Percentiles rank a stretch among this genome's conserved stretches.
phyloP scores from a whole-genome alignment of 2,113 vertebrate species.

The Phrynocephalus versicolor region DNA sequence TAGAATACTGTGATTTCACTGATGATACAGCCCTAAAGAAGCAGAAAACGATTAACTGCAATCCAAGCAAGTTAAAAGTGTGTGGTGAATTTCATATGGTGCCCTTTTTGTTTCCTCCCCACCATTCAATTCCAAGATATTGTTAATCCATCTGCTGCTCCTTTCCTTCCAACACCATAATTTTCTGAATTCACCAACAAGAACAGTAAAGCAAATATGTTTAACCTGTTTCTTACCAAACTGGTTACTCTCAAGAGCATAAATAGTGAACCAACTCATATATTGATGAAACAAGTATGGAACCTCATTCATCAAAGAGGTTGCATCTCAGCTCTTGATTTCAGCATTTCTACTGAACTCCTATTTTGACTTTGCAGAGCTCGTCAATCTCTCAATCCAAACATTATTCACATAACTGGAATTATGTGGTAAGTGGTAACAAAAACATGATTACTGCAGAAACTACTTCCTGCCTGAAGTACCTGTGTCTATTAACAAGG shows the following conservation, averaged over 20 bases:
- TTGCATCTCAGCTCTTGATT: background rate
- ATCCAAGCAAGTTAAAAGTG: background rate
- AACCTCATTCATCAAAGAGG: background rate
- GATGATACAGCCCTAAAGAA: background rate
- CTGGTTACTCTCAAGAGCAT: background rate
- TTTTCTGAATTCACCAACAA: background rate
- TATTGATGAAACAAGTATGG: background rate
- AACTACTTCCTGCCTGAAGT: background rate
- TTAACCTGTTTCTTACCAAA: background rate
- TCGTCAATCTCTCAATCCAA: background rate
- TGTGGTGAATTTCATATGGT: background rate
- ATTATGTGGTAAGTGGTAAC: background rate
- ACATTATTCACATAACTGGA: background rate
- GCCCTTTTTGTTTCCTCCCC: background rate
- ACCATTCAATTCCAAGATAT: background rate
- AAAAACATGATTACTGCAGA: background rate
- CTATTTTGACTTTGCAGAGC: background rate
- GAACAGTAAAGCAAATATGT: background rate
- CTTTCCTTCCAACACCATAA: background rate
- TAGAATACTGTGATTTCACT: background rate
- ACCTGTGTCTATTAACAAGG: background rate
- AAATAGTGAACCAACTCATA: background rate
- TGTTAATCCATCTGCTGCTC: too few relatives aligned
- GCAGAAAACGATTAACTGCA: background rate
- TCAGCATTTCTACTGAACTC: background rate